phyloP scores from a whole-genome alignment of 1,140 invertebrate species.

The Sycophila sp. region DNA sequence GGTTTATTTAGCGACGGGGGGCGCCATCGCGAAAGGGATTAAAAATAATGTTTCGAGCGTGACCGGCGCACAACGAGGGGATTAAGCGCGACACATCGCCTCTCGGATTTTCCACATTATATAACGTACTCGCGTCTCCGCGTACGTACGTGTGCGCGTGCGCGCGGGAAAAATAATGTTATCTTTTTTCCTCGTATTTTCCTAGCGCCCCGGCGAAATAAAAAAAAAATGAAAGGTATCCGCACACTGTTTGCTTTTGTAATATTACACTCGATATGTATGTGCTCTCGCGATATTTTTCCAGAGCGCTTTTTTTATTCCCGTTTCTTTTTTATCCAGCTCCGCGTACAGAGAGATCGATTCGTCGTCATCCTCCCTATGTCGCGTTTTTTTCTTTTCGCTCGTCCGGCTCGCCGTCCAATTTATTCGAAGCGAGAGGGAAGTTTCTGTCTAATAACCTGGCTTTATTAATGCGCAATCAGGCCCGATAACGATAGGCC shows the following conservation, averaged over 20 bases:
- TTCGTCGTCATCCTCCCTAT: not conserved
- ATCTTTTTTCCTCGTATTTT: not conserved
- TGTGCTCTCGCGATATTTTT: not conserved
- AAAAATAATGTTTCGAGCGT: constrained; percentile 64
- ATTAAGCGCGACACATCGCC: constrained; percentile 40
- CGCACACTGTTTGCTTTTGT: constrained; percentile 4
- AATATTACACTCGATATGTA: constrained; percentile 11
- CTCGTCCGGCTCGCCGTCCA: no score
- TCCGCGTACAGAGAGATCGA: not conserved
- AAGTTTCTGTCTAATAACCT: no score
- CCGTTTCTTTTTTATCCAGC: not conserved
- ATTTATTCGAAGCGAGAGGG: no score
- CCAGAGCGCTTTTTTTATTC: not conserved
- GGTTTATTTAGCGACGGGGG: constrained; percentile 58
- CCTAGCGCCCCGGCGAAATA: no score
- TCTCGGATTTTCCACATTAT: not conserved
- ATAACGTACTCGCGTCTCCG: not conserved
- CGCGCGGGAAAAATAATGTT: constrained; percentile 3
- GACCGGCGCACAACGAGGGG: constrained; percentile 47
- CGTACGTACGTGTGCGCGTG: not conserved
- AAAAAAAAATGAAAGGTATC: no score
- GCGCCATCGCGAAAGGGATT: constrained; percentile 49
- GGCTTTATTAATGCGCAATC: no score
- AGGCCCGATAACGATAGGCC: no score
- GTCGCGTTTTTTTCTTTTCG: no score